These are phyloP conservation scores for Zosterops pallidus DNA, from an alignment of 2,113 vertebrate genomes.

Conservation along the genomic window DNA sequence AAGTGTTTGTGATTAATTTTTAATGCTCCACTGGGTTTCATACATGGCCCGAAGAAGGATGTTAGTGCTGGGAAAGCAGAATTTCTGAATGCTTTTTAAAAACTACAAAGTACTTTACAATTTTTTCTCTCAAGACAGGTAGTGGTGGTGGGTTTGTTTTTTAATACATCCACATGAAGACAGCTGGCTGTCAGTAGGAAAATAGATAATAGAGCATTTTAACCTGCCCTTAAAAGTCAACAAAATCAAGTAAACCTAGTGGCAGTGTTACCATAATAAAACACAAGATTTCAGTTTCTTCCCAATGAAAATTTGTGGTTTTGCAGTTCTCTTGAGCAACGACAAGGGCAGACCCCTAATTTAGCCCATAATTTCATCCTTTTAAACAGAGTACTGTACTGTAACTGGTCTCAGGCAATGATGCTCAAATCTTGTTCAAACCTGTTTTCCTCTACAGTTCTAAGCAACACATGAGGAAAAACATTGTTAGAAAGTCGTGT, in stretches of 20 bases:
- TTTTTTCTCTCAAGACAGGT: not conserved
- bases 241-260: not conserved
- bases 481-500: not conserved
- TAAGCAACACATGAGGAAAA: conserved; percentile 35
- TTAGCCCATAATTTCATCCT: not conserved
- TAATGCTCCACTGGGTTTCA: not conserved
- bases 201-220: not conserved
- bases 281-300: not conserved
- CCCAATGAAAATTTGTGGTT: not conserved
- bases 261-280: not conserved
- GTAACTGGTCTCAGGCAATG: not conserved
- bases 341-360: not conserved
- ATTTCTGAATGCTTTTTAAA: not conserved
- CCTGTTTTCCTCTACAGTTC: conserved; percentile 23
- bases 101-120: not conserved
- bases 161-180: not conserved
- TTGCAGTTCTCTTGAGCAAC: not conserved
- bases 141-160: not conserved
- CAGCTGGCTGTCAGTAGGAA: not conserved
- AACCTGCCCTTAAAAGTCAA: not conserved
- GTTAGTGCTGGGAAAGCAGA: not conserved
- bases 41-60: not conserved
- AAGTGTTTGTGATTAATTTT: not conserved
- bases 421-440: not conserved
- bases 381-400: conserved; percentile 26